A percentile compares a stretch with the other conserved stretches of the same genome.
These are phyloP conservation scores for Macrostomum cliftonense DNA, from an alignment of 2,888 invertebrate species.

Conservation along the genomic window DNA sequence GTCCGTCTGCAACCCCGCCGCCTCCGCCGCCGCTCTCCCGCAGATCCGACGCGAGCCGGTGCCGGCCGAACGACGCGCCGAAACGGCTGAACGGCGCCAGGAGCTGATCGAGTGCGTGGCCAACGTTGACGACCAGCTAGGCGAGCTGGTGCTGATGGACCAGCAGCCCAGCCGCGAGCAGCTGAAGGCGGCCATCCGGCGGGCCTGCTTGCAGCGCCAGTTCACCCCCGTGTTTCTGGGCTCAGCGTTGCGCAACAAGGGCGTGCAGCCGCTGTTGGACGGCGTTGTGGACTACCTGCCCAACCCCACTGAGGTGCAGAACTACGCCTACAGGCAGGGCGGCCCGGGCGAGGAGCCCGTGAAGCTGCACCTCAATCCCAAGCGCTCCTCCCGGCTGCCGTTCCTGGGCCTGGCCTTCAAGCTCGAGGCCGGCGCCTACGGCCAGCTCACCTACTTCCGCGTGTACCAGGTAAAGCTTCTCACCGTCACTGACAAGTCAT, in stretches of 20 bases:
- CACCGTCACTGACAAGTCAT: too few relatives aligned
- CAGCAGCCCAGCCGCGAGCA: conserved; percentile 55
- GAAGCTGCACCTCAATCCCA: conserved; percentile 54
- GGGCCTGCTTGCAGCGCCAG: conserved; percentile 57
- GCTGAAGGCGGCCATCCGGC: conserved; percentile 57
- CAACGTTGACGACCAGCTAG: conserved; percentile 75
- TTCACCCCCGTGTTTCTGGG: conserved; percentile 59
- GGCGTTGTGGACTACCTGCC: conserved; percentile 73
- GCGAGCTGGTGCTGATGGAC: conserved; percentile 79
- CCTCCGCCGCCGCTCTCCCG: too few relatives aligned
- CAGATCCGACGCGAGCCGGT: not conserved
- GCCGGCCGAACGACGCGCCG: not conserved
- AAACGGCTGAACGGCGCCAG: not conserved
- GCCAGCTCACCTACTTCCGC: conserved; percentile 86
- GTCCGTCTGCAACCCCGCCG: too few relatives aligned
- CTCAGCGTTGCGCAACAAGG: conserved; percentile 90
- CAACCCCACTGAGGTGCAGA: conserved; percentile 71
- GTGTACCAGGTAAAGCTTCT: conserved; percentile 55
- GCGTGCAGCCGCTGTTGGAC: conserved; percentile 80
- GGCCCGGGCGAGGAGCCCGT: conserved; percentile 42
- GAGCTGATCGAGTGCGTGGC: conserved; percentile 55
- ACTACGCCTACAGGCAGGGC: conserved; percentile 35
- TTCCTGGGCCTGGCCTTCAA: conserved; percentile 91
- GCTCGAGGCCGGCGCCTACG: conserved; percentile 81
- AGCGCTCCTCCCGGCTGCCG: conserved; percentile 50